Conservation (phyloP, 2,797 vertebrate species). For the Hirundo rustica region DNA sequence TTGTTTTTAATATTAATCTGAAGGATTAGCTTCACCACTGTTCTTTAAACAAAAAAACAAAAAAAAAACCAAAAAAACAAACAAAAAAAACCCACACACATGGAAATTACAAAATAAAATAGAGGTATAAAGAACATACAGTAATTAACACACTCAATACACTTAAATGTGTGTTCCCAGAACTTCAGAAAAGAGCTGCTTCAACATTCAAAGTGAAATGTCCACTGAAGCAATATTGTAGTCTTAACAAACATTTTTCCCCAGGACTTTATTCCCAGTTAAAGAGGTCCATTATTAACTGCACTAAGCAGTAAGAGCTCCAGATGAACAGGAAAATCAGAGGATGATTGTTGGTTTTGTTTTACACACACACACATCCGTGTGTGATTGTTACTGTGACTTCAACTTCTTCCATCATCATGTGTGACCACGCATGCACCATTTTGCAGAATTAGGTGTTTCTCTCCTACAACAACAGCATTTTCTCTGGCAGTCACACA, state of each 20-base stretch:
- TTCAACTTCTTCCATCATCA: not conserved
- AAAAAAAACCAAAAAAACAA: not conserved
- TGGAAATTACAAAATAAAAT: not conserved
- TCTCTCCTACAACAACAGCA: not conserved
- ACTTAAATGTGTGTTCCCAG: not conserved
- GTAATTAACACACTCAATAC: not conserved
- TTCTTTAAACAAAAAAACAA: not conserved
- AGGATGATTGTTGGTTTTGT: not conserved
- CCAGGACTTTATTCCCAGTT: not conserved
- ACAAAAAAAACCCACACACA: too few relatives aligned
- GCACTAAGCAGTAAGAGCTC: not conserved
- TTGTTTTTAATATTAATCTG: not conserved
- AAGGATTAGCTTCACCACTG: not conserved
- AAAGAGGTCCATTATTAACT: not conserved
- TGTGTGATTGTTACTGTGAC: not conserved
- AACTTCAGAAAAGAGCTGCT: not conserved
- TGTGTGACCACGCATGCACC: rapidly evolving
- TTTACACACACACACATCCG: not conserved
- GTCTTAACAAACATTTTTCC: not conserved
- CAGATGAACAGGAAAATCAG: not conserved
- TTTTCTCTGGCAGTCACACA: not conserved
- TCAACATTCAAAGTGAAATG: not conserved
- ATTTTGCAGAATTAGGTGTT: not conserved
- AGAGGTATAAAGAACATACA: rapidly evolving
- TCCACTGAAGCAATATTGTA: not conserved